Conservation (phyloP, 2,113 vertebrate genomes). For the Apodemus sylvaticus region DNA sequence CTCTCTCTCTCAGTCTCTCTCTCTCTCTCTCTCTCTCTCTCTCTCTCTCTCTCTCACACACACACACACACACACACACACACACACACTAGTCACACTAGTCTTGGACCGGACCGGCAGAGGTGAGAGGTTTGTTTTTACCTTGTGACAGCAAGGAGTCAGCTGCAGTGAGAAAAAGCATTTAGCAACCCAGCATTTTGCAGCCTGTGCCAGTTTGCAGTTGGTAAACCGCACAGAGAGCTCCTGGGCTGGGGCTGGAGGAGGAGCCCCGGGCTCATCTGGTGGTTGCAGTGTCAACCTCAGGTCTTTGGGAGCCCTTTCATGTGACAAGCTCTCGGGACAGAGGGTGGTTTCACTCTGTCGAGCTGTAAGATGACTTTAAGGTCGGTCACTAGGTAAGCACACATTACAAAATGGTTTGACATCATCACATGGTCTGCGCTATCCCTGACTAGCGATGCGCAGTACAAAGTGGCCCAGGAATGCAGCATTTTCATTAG, state of each 20-base stretch:
- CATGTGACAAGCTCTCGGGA: neutral
- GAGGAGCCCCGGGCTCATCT: neutral
- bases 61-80: neutral
- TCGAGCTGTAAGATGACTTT: neutral
- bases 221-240: conserved; percentile 40
- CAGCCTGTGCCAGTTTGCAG: neutral
- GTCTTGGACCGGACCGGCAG: neutral
- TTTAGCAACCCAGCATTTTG: neutral
- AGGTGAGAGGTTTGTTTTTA: conserved; percentile 15
- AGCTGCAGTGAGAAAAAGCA: neutral
- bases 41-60: neutral
- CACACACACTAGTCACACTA: too few relatives aligned
- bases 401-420: neutral
- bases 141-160: neutral
- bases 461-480: neutral
- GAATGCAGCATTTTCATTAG: neutral
- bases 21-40: neutral
- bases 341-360: neutral
- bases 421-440: neutral
- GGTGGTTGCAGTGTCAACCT: neutral
- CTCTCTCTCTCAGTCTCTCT: neutral
- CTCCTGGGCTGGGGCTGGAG: neutral
- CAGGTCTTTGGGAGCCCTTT: neutral
- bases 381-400: neutral
- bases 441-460: neutral